Base-by-base conservation (phyloP, 2,797 vertebrate genomes). In the Pangasius djambal region DNA sequence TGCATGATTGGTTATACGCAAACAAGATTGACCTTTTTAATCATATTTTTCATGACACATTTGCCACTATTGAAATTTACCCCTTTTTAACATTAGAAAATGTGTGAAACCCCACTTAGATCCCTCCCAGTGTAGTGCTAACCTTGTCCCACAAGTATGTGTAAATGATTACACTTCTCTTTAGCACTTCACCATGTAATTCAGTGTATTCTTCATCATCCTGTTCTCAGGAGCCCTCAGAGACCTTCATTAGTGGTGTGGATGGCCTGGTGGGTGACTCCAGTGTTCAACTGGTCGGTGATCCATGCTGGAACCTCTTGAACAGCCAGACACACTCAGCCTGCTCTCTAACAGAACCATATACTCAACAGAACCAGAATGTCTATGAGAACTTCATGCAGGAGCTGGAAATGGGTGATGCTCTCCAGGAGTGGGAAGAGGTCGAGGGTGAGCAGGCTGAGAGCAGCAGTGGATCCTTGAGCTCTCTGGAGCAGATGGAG, bases 321-420 rank as follows among this genome's bases (percentile, higher is more conserved):
- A 83, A 87, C 88, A 90, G 75, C 90, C 97, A 95, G 0, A 83
- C 92, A 85, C 91, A 94, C 84, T 91, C 95, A 5, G 94, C 96
- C 90, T 94, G 94, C 0, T 89, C 79, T 7, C 93, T 94, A 55
- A 96, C 92, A 0, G 95, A 91, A 0, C 92, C 96, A 25, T 95
- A 95, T 89, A 93, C 93, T 0, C 92, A 90, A 75, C 92, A 90
- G 28, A 89, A 83, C 75, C 91, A 89, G 67, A 97, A 97, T 91
- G 95, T 99, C 91, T 99, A 99, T 0, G 95, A 98, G 74, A 98
- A 97, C 90, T 99, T 99, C 95, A 98, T 98, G 98, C 95, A 97
- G 5, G 98, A 98, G 93, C 92, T 99, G 93, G 97, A 98, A 91
- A 95, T 96, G 83, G 96, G 96, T 90, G 95, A 95, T 31, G 89